Evolutionary conservation across 2,797 vertebrate species (phyloP).

Genomic region (Falco columbarius): DNA sequence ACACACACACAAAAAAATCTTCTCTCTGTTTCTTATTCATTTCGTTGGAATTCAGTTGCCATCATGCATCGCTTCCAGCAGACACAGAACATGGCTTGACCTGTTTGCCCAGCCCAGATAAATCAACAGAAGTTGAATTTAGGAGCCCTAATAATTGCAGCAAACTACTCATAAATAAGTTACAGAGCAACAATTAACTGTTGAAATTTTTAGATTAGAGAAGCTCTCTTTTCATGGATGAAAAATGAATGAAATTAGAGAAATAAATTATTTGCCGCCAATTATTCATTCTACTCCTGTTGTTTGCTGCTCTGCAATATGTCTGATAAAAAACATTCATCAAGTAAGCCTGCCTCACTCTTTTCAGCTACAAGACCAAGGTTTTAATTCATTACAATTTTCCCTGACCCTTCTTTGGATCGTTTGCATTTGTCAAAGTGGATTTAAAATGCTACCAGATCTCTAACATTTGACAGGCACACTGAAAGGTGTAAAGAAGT

Average conservation of each 20-base stretch:
- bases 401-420: neutral
- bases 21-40: neutral
- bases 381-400: slow-evolving; percentile 1
- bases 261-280: slow-evolving; percentile 11
- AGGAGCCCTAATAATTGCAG: neutral
- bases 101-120: neutral
- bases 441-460: slow-evolving; percentile 54
- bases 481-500: slow-evolving; percentile 57
- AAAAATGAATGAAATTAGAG: slow-evolving; percentile 6
- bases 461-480: slow-evolving; percentile 52
- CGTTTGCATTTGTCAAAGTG: slow-evolving; percentile 33
- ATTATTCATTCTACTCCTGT: neutral
- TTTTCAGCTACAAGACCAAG: neutral
- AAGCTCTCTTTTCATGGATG: neutral
- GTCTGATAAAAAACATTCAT: neutral
- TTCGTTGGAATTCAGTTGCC: neutral
- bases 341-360: neutral
- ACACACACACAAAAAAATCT: neutral
- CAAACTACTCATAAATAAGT: neutral
- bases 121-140: neutral
- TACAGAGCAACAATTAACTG: neutral
- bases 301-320: neutral
- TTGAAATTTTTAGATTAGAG: slow-evolving; percentile 3
- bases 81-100: neutral
- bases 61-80: neutral